Conservation (phyloP, 2,113 vertebrate species). For the Riparia riparia region DNA sequence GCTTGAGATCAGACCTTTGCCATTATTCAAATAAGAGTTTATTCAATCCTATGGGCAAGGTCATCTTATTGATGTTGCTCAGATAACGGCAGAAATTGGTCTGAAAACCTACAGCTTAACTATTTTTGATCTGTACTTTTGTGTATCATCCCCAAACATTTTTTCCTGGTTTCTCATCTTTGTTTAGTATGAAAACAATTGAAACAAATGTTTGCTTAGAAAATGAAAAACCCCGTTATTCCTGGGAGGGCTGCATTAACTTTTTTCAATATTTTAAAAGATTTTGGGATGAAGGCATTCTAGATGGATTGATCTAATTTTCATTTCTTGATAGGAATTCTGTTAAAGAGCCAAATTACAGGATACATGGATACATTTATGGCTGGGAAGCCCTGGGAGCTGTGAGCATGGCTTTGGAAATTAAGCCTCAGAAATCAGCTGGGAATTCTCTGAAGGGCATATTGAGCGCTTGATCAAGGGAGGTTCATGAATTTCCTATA, state of each 20-base stretch:
- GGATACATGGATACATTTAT: not conserved
- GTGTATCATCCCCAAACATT: not conserved
- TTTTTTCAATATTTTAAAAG: not conserved
- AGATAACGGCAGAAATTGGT: not conserved
- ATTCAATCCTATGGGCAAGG: not conserved
- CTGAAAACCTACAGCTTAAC: not conserved
- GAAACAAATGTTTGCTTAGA: not conserved
- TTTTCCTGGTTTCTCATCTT: not conserved
- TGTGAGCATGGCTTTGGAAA: not conserved
- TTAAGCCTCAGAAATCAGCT: not conserved
- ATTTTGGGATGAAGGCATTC: not conserved
- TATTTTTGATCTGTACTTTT: not conserved
- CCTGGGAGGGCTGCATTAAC: not conserved
- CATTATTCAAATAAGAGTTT: not conserved
- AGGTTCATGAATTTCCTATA: not conserved
- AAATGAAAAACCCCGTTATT: not conserved
- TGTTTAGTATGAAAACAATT: not conserved
- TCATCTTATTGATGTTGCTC: not conserved
- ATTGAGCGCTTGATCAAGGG: not conserved
- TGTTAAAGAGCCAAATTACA: not conserved
- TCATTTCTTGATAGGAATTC: not conserved
- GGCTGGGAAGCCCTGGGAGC: not conserved
- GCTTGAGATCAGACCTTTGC: not conserved
- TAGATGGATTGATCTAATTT: not conserved
- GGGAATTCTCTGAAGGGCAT: not conserved